These are phyloP conservation scores for Trissolcus basalis DNA, from an alignment of 1,140 invertebrate species.

Conservation along the genomic window DNA sequence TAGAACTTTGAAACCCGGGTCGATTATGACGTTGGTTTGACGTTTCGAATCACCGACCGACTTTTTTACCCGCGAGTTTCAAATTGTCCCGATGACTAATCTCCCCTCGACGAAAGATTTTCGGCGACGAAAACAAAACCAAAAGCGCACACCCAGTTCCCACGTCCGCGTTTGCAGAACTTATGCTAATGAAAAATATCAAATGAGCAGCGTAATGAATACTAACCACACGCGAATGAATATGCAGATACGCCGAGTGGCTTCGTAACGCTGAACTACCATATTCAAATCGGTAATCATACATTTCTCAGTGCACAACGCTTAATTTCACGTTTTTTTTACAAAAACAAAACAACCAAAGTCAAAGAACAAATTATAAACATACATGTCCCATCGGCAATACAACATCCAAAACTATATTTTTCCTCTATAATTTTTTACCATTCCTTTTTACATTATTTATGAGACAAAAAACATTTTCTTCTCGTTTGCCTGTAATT, in stretches of 20 bases:
- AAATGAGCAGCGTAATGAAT: constrained; percentile 51
- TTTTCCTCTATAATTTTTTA: too few relatives aligned
- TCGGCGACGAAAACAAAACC: neutral
- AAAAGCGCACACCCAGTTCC: constrained; percentile 4
- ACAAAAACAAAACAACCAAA: too few relatives aligned
- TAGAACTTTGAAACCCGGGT: neutral
- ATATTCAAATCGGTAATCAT: constrained; percentile 49
- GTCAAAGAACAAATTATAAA: too few relatives aligned
- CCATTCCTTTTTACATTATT: too few relatives aligned
- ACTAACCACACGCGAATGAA: constrained; percentile 39
- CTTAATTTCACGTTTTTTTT: constrained; percentile 33
- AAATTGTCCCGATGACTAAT: neutral
- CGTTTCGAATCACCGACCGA: too few relatives aligned
- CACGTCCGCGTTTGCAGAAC: constrained; percentile 19
- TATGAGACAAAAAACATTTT: too few relatives aligned
- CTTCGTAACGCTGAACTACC: constrained; percentile 37
- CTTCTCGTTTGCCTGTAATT: too few relatives aligned
- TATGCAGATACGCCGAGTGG: constrained; percentile 41
- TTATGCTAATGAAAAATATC: constrained; percentile 49
- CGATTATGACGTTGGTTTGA: constrained; percentile 34
- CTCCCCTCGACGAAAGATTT: neutral
- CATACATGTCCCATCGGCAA: too few relatives aligned
- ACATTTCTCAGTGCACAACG: constrained; percentile 31
- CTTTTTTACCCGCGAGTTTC: constrained; percentile 5
- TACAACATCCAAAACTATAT: too few relatives aligned